Evolutionary conservation across 2,888 invertebrate genomes (phyloP).

Genomic region (Temnothorax rugatulus): DNA sequence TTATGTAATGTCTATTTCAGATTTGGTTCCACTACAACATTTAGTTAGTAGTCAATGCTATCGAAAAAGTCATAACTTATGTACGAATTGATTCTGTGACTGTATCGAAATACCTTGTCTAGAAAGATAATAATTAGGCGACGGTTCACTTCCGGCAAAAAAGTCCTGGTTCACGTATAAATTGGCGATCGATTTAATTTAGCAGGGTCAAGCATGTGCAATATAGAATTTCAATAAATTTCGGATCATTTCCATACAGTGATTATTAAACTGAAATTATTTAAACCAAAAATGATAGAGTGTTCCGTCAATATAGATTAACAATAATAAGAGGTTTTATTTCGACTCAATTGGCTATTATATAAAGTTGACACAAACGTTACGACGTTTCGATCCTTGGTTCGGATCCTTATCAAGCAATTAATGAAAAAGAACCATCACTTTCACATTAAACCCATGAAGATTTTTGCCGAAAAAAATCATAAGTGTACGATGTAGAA

Average conservation of each 20-base stretch:
- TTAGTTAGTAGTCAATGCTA: not conserved
- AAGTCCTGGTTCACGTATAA: conserved; percentile 5
- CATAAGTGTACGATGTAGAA: no score
- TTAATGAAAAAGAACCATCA: no score
- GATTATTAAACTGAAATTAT: not conserved
- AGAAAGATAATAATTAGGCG: not conserved
- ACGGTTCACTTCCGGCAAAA: not conserved
- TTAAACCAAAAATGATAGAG: not conserved
- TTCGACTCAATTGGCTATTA: no score
- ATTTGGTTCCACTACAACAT: not conserved
- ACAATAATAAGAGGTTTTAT: no score
- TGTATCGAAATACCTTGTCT: not conserved
- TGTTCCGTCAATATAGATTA: no score
- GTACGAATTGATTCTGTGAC: not conserved
- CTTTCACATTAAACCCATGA: no score
- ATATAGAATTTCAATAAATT: not conserved
- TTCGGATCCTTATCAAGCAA: no score
- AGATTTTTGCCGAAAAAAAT: no score
- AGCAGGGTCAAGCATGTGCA: not conserved
- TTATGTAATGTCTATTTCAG: not conserved
- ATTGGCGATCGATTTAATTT: not conserved
- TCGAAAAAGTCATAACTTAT: not conserved
- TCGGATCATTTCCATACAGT: not conserved
- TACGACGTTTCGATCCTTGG: no score
- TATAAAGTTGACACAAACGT: no score